A percentile compares a stretch with the other conserved stretches of the same genome.
Conservation (phyloP, 2,797 vertebrate genomes). For the Gobionotothen gibberifrons region DNA sequence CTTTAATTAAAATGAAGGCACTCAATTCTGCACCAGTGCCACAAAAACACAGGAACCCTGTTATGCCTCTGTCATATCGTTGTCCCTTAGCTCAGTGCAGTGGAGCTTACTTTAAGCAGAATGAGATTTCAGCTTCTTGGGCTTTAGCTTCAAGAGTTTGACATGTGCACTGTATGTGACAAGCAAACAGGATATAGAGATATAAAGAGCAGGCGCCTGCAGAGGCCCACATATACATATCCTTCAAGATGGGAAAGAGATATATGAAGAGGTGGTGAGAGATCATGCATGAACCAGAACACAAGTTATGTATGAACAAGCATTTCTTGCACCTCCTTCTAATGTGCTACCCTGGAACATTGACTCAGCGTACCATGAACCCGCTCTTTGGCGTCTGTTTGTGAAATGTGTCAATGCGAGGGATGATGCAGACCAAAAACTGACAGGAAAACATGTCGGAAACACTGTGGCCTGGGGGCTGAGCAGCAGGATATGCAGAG, state of each 20-base stretch:
- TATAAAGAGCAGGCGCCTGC: neutral
- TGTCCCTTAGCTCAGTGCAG: conserved; percentile 26
- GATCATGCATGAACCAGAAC: conserved; percentile 1
- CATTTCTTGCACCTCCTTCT: neutral
- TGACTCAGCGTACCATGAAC: neutral
- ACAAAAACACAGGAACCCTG: conserved; percentile 39
- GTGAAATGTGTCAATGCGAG: conserved; percentile 10
- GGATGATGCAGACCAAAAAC: conserved; percentile 14
- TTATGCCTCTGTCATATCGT: conserved; percentile 14
- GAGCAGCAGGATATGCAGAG: conserved; percentile 47
- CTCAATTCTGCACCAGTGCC: conserved; percentile 42
- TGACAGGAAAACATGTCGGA: conserved; percentile 51
- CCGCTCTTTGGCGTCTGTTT: neutral
- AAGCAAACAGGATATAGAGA: conserved; percentile 36
- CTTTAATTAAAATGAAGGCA: conserved; percentile 55
- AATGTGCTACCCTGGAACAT: neutral
- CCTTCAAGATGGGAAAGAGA: conserved; percentile 14
- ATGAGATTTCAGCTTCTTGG: conserved; percentile 25
- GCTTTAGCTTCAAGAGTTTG: conserved; percentile 38
- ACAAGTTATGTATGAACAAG: neutral
- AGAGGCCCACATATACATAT: neutral
- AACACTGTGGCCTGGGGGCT: conserved; percentile 18
- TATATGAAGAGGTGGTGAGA: conserved; percentile 7
- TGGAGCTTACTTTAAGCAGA: conserved; percentile 36
- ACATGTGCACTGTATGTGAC: conserved; percentile 37